Percentiles rank a stretch among this genome's conserved stretches.
Conservation (phyloP, 2,797 vertebrate genomes). For the Lagodon rhomboides region DNA sequence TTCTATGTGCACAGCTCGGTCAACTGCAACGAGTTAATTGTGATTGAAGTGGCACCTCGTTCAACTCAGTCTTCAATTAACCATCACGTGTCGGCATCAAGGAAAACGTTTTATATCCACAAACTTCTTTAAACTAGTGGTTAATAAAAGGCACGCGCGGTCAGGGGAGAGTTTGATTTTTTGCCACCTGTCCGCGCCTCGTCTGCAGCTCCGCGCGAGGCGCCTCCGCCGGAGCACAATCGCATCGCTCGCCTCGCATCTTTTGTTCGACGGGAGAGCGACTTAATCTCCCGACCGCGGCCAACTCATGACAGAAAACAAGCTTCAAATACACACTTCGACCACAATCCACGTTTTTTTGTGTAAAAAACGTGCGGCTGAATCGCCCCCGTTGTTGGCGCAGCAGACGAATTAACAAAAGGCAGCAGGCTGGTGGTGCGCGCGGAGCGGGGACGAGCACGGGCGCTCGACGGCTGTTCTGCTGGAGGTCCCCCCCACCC, state of each 20-base stretch:
- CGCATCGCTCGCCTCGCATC: conserved; percentile 71
- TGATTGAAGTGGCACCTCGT: background rate
- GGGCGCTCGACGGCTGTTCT: conserved; percentile 35
- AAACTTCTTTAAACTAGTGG: fast-evolving
- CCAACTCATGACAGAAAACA: conserved; percentile 63
- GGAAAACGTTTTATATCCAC: background rate
- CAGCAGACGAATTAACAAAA: conserved; percentile 2
- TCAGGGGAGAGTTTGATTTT: background rate
- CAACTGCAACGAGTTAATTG: background rate
- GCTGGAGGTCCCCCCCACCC: conserved; percentile 16
- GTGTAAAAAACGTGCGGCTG: fast-evolving
- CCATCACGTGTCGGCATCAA: too few relatives aligned
- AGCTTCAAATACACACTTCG: background rate
- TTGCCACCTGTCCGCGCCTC: conserved; percentile 67
- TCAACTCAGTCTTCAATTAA: background rate
- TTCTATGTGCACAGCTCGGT: background rate
- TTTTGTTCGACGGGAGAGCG: conserved; percentile 80
- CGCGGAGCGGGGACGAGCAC: conserved; percentile 49
- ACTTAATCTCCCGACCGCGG: background rate
- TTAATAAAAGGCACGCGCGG: too few relatives aligned
- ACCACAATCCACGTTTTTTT: background rate
- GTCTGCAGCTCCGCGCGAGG: conserved; percentile 74
- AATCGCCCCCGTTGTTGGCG: background rate
- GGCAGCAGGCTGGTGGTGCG: conserved; percentile 19
- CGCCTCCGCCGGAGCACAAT: conserved; percentile 74